phyloP scores from a whole-genome alignment of 2,888 invertebrate species.

The Euphydryas editha region DNA sequence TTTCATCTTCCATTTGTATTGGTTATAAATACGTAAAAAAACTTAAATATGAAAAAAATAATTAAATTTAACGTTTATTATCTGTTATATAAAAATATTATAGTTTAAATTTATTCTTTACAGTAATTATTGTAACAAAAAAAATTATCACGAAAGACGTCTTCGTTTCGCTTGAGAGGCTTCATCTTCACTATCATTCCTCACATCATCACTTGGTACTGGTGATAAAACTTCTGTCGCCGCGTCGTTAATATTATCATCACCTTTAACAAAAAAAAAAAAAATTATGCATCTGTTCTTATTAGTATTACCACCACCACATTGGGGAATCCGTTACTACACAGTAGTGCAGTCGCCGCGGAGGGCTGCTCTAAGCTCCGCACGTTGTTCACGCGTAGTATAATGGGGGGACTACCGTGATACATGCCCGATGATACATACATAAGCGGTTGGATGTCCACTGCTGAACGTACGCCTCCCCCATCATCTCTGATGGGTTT shows the following conservation, averaged over 20 bases:
- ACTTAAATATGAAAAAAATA: too few species aligned
- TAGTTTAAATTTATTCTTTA: background rate
- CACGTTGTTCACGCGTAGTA: too few species aligned
- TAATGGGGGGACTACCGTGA: too few species aligned
- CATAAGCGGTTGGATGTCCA: too few species aligned
- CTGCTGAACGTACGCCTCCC: too few species aligned
- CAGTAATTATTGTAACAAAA: background rate
- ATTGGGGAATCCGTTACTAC: too few species aligned
- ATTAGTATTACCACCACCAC: background rate
- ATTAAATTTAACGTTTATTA: background rate
- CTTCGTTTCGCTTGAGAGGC: background rate
- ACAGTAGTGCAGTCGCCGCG: too few species aligned
- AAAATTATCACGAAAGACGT: background rate
- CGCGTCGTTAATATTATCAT: slow-evolving; percentile 20
- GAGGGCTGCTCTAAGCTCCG: too few species aligned
- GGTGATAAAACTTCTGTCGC: slow-evolving; percentile 16
- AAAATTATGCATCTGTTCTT: background rate
- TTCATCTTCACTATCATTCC: slow-evolving; percentile 1
- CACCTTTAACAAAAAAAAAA: background rate
- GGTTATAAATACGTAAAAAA: too few species aligned
- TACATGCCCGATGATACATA: too few species aligned
- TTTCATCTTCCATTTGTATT: too few species aligned
- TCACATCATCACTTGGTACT: background rate
- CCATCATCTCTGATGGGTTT: too few species aligned
- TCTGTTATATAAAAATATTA: background rate